phyloP scores from a whole-genome alignment of 1,140 invertebrate genomes.

The Conopomorpha cramerella region DNA sequence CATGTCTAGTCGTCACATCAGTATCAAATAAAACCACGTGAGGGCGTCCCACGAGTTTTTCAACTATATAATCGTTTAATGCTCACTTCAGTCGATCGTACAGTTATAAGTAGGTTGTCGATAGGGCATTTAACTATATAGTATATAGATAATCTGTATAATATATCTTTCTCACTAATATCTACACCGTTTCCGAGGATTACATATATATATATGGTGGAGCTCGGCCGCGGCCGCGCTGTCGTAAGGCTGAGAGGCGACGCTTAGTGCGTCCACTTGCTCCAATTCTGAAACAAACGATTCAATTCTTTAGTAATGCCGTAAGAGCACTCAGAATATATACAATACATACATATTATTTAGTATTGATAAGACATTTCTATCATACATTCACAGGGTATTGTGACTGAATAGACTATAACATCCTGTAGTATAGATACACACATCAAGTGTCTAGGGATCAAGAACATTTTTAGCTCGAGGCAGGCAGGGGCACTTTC shows the following conservation, averaged over 20 bases:
- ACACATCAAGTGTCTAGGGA: no score
- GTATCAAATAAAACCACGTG: constrained; percentile 34
- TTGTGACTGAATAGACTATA: no score
- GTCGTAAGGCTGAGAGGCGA: neutral
- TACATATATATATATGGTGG: constrained; percentile 35
- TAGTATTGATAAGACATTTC: no score
- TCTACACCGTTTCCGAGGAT: constrained; percentile 54
- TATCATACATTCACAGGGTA: no score
- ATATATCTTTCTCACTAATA: constrained; percentile 57
- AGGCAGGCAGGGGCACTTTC: no score
- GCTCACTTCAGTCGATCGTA: constrained; percentile 41
- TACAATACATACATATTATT: no score
- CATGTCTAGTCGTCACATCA: constrained; percentile 27
- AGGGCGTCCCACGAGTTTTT: constrained; percentile 26
- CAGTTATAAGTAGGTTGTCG: constrained; percentile 39
- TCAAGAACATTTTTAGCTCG: no score
- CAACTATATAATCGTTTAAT: constrained; percentile 32
- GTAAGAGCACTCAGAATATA: no score
- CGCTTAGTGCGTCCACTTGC: constrained; percentile 49
- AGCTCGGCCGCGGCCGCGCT: neutral
- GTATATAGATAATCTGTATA: constrained; percentile 59
- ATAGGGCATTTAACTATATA: constrained; percentile 56
- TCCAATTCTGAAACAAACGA: constrained; percentile 28
- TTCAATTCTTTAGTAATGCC: no score
- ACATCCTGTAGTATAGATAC: no score